A percentile compares a stretch with the other conserved stretches of the same genome.
Conservation (phyloP, 1,140 invertebrate species). For the Euwallacea fornicatus region DNA sequence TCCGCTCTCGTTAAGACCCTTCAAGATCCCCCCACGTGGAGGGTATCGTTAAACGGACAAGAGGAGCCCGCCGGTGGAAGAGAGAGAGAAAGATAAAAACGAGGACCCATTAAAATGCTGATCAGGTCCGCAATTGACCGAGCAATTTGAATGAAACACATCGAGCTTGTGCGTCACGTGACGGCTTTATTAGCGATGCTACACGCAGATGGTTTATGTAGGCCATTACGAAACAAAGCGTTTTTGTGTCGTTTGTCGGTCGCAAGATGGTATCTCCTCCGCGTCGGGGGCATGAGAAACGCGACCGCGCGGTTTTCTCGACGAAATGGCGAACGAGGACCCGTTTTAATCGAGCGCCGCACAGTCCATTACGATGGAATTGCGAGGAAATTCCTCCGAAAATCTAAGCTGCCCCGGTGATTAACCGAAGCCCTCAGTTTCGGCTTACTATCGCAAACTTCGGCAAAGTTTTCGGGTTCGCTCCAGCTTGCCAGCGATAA, state of each 20-base stretch:
- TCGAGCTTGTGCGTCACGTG: slow-evolving; percentile 11
- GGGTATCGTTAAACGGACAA: no score
- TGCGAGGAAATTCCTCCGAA: background rate
- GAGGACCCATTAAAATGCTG: slow-evolving; percentile 16
- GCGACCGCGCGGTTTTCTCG: no score
- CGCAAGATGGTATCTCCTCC: no score
- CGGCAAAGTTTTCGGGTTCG: no score
- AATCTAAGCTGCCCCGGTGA: background rate
- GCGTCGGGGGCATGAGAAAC: no score
- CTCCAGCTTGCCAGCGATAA: background rate
- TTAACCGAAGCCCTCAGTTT: background rate
- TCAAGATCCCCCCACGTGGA: no score
- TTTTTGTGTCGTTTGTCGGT: background rate
- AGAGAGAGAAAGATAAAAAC: background rate
- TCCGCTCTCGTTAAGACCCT: no score
- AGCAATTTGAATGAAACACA: slow-evolving; percentile 23
- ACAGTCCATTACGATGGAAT: background rate
- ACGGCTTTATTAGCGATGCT: slow-evolving; percentile 9
- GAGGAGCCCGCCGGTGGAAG: no score
- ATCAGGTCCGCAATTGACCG: slow-evolving; percentile 15
- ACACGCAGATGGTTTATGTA: slow-evolving; percentile 7
- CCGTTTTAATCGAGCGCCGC: no score
- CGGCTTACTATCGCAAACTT: no score
- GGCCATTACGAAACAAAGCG: slow-evolving; percentile 6
- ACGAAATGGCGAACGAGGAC: no score